Evolutionary conservation across 2,797 vertebrate genomes (phyloP), one percentile per base, ranked within the genome.

Genomic region (Mormyrus proboscirostris): DNA sequence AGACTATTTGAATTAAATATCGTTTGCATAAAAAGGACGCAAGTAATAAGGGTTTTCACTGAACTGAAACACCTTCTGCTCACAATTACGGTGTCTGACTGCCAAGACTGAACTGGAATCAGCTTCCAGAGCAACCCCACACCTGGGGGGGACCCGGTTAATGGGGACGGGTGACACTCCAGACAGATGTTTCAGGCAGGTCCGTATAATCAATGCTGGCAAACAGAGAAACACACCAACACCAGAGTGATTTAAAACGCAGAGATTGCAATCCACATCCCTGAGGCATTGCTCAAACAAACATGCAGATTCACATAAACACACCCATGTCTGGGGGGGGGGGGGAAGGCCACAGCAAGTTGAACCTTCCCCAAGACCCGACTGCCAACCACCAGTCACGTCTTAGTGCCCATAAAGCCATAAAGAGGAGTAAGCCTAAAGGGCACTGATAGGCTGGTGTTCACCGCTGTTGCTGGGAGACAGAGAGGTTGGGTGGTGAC

Each of bases 1-100:
- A 79, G 73, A n/a, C 73, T 41, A 44, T 79, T 79, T 79, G 73
- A 79, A 44, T 79, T 79, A 79, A 79, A 79, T 41, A 44, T 44
- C 16, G 38, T 79, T 79, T 79, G 73, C 73, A 44, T 79, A 44
- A 79, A n/a, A 79, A 44, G 73, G 73, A 49, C 9, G 82, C 0
- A 19, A 47, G 47, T 50, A 84, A 84, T 84, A 50, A 79, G 38
- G 38, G 33, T 79, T 79, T 95, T 95, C 94, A 94, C 82, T 94
- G 94, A 94, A 91, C 92, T 94, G 95, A 95, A 95, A 93, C 94
- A 95, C 95, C 95, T 95, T 95, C 95, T 95, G 95, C 95, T 95
- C 94, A 92, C 92, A 91, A 93, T 94, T 95, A 95, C 94, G 94
- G 93, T 92, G 93, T 93, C 95, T 95, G 95, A 95, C 95, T 95